phyloP scores from a whole-genome alignment of 2,113 vertebrate species.

The Anoplopoma fimbria region DNA sequence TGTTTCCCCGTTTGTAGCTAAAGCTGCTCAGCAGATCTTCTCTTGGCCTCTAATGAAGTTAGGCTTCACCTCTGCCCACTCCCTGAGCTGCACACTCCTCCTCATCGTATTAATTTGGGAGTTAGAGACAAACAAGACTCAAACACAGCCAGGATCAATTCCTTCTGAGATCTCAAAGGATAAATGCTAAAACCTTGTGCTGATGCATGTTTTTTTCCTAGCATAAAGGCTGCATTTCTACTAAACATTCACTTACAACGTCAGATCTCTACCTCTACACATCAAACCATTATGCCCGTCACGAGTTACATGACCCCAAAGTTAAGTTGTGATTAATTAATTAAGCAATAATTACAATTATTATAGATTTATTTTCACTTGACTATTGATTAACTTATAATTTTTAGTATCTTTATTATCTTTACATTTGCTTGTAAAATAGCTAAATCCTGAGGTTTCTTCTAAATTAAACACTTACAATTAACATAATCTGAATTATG shows the following conservation, averaged over 20 bases:
- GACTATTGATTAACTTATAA: neutral
- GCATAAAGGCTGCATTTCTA: neutral
- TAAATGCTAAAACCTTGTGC: neutral
- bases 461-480: neutral
- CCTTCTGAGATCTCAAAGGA: no score
- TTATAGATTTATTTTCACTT: no score
- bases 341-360: neutral
- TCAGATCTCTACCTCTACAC: no score
- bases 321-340: neutral
- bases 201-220: neutral
- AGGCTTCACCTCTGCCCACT: neutral
- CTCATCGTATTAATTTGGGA: neutral
- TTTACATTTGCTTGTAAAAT: neutral
- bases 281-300: neutral
- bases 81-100: neutral
- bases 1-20: constrained; percentile 12
- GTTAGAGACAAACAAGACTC: neutral
- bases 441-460: no score
- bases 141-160: neutral
- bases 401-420: neutral
- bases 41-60: constrained; percentile 27
- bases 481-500: neutral
- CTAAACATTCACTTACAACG: neutral
- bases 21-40: constrained; percentile 33
- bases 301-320: neutral